Conservation (phyloP, 1,140 invertebrate species). For the Drosophila kepulauana region DNA sequence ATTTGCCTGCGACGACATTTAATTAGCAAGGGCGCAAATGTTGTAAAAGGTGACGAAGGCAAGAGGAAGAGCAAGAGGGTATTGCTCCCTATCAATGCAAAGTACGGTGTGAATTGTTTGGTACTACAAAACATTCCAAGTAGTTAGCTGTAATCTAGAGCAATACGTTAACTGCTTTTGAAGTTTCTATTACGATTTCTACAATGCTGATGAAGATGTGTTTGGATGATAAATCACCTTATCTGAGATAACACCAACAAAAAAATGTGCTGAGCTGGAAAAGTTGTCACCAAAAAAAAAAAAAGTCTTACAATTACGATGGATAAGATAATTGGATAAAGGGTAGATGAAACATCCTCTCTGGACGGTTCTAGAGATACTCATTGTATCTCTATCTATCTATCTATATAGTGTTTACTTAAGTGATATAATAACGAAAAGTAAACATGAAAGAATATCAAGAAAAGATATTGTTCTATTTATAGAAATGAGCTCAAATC, state of each 20-base stretch:
- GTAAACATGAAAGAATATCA: neutral
- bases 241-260: constrained; percentile 22
- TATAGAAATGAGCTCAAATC: neutral
- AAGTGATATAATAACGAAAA: neutral
- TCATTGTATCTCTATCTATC: too few relatives aligned
- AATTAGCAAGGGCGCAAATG: constrained; percentile 34
- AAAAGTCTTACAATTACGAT: neutral
- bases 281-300: neutral
- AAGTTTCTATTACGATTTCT: constrained; percentile 7
- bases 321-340: constrained; percentile 20
- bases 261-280: neutral
- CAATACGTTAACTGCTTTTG: neutral
- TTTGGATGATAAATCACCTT: neutral
- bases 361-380: constrained; percentile 4
- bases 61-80: neutral
- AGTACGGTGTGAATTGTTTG: too few relatives aligned
- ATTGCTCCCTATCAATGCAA: neutral
- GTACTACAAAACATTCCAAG: neutral
- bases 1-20: constrained; percentile 44
- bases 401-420: too few relatives aligned
- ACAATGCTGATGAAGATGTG: neutral
- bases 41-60: neutral
- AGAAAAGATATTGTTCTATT: neutral
- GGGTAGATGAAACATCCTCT: neutral
- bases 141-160: neutral